A percentile compares a stretch with the other conserved stretches of the same genome.
These are phyloP conservation scores for Chymomyza procnemis DNA, from an alignment of 2,888 invertebrate genomes.

Conservation along the genomic window DNA sequence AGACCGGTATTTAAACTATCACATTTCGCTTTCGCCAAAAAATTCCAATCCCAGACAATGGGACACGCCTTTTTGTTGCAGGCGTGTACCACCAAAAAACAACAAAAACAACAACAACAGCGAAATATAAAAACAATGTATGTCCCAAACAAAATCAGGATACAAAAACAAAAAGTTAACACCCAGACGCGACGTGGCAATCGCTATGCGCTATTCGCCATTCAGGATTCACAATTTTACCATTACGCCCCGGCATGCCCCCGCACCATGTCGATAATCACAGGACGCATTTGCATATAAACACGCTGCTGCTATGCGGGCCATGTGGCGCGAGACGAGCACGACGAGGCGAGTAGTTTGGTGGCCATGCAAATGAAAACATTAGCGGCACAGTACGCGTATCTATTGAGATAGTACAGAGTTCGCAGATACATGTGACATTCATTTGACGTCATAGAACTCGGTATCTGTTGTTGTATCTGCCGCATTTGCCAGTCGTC, in stretches of 20 bases:
- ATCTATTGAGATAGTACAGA: slow-evolving; percentile 20
- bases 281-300: slow-evolving; percentile 64
- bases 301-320: slow-evolving; percentile 49
- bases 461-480: neutral
- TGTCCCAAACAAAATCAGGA: slow-evolving; percentile 46
- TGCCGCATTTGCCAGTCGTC: slow-evolving; percentile 21
- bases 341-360: slow-evolving; percentile 23
- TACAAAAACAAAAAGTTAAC: slow-evolving; percentile 49
- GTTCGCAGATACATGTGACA: slow-evolving; percentile 7
- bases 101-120: neutral
- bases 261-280: slow-evolving; percentile 50
- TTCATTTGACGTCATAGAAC: neutral
- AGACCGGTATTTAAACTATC: neutral
- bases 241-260: neutral
- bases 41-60: neutral
- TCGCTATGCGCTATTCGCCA: neutral
- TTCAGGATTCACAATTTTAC: neutral
- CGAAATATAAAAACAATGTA: slow-evolving; percentile 1
- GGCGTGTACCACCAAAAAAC: too few species aligned
- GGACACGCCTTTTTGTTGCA: slow-evolving; percentile 6
- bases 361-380: slow-evolving; percentile 68
- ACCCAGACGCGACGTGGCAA: slow-evolving; percentile 18
- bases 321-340: slow-evolving; percentile 1
- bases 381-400: slow-evolving; percentile 58
- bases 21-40: neutral